These are phyloP conservation scores for Actenoides lindsayi DNA, from an alignment of 2,113 vertebrate species.

Conservation along the genomic window DNA sequence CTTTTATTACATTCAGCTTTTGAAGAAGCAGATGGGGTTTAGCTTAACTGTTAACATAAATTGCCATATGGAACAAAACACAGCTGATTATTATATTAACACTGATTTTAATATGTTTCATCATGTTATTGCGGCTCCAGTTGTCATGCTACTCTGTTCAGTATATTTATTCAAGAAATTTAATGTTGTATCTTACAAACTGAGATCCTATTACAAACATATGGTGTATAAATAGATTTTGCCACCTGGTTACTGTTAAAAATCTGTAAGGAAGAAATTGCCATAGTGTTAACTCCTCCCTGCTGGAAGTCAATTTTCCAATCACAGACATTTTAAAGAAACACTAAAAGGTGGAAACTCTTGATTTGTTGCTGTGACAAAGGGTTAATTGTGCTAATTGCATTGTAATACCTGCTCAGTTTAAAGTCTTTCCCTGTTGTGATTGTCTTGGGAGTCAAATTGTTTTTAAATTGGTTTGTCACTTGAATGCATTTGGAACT, in stretches of 20 bases:
- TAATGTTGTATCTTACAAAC: constrained; percentile 55
- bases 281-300: constrained; percentile 50
- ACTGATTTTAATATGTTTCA: constrained; percentile 73
- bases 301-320: constrained; percentile 59
- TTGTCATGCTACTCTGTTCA: constrained; percentile 69
- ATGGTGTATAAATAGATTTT: constrained; percentile 69
- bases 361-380: constrained; percentile 47
- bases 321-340: constrained; percentile 29
- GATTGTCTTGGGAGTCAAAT: constrained; percentile 69
- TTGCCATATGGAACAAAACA: constrained; percentile 79
- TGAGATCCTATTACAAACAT: constrained; percentile 63
- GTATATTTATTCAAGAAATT: constrained; percentile 67
- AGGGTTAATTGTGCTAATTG: constrained; percentile 65
- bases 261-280: constrained; percentile 49
- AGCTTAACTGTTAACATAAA: constrained; percentile 79
- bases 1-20: constrained; percentile 47
- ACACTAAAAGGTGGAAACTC: constrained; percentile 26
- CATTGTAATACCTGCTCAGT: constrained; percentile 53
- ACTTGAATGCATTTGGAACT: constrained; percentile 61
- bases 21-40: constrained; percentile 78
- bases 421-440: constrained; percentile 57
- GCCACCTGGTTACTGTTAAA: constrained; percentile 65
- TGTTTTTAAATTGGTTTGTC: constrained; percentile 68
- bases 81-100: constrained; percentile 81
- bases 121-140: constrained; percentile 69